Percentiles rank a stretch among this genome's conserved stretches.
Conservation (phyloP, 2,797 vertebrate genomes). For the Pangasius djambal region DNA sequence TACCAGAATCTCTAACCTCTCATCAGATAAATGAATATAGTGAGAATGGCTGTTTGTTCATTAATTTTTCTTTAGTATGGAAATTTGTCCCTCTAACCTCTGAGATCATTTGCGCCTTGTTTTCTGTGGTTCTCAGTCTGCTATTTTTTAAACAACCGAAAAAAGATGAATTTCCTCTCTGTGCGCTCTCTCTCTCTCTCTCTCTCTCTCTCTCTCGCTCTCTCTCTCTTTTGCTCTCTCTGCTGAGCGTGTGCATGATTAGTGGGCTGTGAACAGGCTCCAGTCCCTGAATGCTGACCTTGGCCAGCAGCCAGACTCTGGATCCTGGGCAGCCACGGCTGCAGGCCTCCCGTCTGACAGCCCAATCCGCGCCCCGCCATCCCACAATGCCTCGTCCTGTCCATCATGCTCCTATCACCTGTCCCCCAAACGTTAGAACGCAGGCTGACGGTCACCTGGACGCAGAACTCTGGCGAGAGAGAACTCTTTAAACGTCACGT, state of each 20-base stretch:
- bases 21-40: conserved; percentile 42
- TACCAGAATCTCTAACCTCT: conserved; percentile 41
- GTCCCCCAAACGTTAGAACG: conserved; percentile 74
- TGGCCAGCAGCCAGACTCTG: conserved; percentile 76
- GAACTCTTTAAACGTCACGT: conserved; percentile 65
- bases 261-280: conserved; percentile 75
- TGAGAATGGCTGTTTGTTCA: conserved; percentile 10
- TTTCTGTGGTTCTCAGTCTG: background rate
- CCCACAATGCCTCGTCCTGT: conserved; percentile 72
- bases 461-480: conserved; percentile 47
- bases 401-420: conserved; percentile 77
- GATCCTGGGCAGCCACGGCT: conserved; percentile 78
- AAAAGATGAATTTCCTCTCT: background rate
- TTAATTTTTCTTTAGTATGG: background rate
- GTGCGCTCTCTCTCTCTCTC: background rate
- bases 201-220: background rate
- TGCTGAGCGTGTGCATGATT: conserved; percentile 64
- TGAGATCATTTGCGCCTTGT: background rate
- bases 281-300: conserved; percentile 76
- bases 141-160: conserved; percentile 12
- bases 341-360: conserved; percentile 77
- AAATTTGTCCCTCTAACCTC: background rate
- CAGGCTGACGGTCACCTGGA: conserved; percentile 73
- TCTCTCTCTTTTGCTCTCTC: background rate
- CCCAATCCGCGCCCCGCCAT: conserved; percentile 66